Conservation (phyloP, 2,888 invertebrate genomes). For the Euproctis similis region DNA sequence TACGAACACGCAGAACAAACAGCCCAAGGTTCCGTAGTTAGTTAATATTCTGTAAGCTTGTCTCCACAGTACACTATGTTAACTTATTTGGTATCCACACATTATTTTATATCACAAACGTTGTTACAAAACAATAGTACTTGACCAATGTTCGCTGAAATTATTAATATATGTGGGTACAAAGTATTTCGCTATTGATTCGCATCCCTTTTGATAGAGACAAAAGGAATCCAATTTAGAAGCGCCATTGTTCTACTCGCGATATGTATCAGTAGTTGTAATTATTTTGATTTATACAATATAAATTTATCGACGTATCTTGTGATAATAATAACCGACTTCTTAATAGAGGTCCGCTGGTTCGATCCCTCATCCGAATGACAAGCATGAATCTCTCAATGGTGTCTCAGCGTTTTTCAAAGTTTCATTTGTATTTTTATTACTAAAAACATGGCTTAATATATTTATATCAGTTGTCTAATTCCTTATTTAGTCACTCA, state of each 20-base stretch:
- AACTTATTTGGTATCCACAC: constrained; percentile 21
- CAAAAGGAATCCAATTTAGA: constrained; percentile 20
- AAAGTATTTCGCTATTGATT: constrained; percentile 20
- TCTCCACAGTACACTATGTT: constrained; percentile 15
- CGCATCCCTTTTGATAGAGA: constrained; percentile 21
- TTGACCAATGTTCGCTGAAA: constrained; percentile 21
- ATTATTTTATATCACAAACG: constrained; percentile 25
- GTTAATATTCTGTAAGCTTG: constrained; percentile 20
- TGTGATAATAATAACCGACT: no score
- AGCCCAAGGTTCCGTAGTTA: constrained; percentile 18
- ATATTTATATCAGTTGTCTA: no score
- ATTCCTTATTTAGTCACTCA: no score
- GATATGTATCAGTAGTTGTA: neutral
- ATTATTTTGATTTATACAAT: no score
- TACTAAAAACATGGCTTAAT: no score
- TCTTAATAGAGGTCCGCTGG: no score
- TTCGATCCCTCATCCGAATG: no score
- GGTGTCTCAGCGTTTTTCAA: no score
- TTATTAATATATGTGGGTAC: no score
- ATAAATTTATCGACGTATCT: no score
- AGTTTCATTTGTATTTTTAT: no score
- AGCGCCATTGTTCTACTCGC: constrained; percentile 12
- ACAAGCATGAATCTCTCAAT: no score
- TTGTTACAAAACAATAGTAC: constrained; percentile 22
- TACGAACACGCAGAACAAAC: constrained; percentile 17